These are phyloP conservation scores for Gasteruption jaculator DNA, from an alignment of 2,888 invertebrate genomes.

Conservation along the genomic window DNA sequence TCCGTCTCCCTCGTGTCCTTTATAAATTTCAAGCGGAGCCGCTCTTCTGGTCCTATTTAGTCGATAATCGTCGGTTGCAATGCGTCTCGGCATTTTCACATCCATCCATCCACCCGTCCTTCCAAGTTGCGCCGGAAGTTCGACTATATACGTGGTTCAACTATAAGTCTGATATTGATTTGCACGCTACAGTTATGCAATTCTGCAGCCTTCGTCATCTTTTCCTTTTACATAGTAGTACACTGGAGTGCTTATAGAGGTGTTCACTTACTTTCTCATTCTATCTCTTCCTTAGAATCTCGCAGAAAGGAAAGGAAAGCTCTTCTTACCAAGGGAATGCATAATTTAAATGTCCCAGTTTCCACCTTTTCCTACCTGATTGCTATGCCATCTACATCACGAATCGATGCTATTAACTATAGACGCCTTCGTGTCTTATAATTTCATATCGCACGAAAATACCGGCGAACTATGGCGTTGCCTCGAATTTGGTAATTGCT, in stretches of 20 bases:
- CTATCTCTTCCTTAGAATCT: conserved; percentile 14
- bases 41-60: no score
- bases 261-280: conserved; percentile 14
- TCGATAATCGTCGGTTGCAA: conserved; percentile 12
- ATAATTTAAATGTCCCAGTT: conserved; percentile 43
- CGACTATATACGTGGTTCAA: no score
- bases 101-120: conserved; percentile 12
- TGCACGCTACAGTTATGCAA: conserved; percentile 20
- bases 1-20: no score
- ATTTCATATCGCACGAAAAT: no score
- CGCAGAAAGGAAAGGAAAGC: no score
- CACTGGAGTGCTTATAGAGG: no score
- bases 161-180: conserved; percentile 24
- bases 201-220: conserved; percentile 9
- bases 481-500: no score
- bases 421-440: no score
- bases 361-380: conserved; percentile 28
- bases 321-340: conserved; percentile 30
- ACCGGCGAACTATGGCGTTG: no score
- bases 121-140: no score
- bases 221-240: conserved; percentile 7
- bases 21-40: no score
- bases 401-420: no score
- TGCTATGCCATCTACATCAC: conserved; percentile 39
- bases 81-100: conserved; percentile 15